Evolutionary conservation across 2,888 invertebrate genomes (phyloP).

Genomic region (Drosophila bunnanda): DNA sequence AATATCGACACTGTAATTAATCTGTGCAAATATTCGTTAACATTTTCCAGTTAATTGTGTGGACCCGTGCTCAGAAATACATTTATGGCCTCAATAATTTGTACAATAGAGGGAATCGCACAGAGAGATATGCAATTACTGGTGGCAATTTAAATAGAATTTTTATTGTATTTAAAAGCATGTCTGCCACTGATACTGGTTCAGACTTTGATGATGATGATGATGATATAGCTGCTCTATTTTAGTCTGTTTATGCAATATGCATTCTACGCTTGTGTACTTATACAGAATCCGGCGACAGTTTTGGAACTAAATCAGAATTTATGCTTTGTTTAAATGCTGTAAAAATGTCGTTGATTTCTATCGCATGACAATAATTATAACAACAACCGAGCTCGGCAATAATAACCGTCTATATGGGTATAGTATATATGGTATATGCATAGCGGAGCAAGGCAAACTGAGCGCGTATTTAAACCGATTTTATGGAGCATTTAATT

Average conservation of each 20-base stretch:
- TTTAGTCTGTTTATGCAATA: constrained; percentile 61
- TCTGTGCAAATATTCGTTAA: constrained; percentile 13
- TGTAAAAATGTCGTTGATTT: constrained; percentile 82
- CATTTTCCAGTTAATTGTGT: constrained; percentile 22
- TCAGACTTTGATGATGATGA: constrained; percentile 6
- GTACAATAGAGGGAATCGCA: constrained; percentile 12
- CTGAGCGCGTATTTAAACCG: constrained; percentile 69
- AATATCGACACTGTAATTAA: constrained; percentile 11
- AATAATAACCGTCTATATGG: constrained; percentile 73
- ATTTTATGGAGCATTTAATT: constrained; percentile 81
- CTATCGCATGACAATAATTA: constrained; percentile 78
- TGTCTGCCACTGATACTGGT: constrained; percentile 25
- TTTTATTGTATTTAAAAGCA: constrained; percentile 71
- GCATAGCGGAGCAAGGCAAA: constrained; percentile 11
- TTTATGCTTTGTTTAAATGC: constrained; percentile 82
- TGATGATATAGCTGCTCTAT: constrained; percentile 44
- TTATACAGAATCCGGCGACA: constrained; percentile 57
- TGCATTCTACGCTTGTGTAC: constrained; percentile 33
- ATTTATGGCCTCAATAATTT: constrained; percentile 66
- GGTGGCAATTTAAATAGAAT: constrained; percentile 75
- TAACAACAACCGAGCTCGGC: constrained; percentile 64
- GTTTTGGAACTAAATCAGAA: constrained; percentile 77
- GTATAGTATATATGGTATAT: constrained; percentile 1
- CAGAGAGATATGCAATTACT: constrained; percentile 65
- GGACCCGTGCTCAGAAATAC: constrained; percentile 6